phyloP scores from a whole-genome alignment of 2,888 invertebrate genomes.

The Steromphala cineraria region DNA sequence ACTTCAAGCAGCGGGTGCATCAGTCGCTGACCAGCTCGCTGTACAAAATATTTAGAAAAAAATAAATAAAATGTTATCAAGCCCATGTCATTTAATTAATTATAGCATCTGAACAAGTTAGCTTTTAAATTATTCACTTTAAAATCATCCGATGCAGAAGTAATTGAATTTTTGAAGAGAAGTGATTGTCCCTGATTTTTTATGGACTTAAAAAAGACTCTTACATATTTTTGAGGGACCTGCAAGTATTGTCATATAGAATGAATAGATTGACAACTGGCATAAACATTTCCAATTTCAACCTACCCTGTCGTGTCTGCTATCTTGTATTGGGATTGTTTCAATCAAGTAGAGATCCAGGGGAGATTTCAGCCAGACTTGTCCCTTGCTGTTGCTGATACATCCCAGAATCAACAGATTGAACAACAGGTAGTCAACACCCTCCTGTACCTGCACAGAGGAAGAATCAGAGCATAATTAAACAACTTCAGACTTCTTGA shows the following conservation, averaged over 20 bases:
- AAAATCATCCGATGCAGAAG: too few species aligned
- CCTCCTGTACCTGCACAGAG: constrained; percentile 65
- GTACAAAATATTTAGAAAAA: constrained; percentile 6
- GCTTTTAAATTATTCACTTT: background rate
- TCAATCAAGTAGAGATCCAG: constrained; percentile 66
- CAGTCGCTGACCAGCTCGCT: constrained; percentile 20
- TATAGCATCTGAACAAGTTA: background rate
- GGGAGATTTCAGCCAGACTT: constrained; percentile 60
- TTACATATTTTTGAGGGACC: too few species aligned
- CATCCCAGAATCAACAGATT: constrained; percentile 62
- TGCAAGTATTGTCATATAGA: too few species aligned
- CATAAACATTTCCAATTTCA: too few species aligned
- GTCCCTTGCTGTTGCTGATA: constrained; percentile 57
- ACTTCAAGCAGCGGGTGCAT: constrained; percentile 52
- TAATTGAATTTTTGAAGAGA: too few species aligned
- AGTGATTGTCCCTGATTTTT: too few species aligned
- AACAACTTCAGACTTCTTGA: too few species aligned
- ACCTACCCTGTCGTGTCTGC: constrained; percentile 22
- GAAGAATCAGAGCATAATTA: too few species aligned
- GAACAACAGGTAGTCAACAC: constrained; percentile 62
- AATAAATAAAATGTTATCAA: too few species aligned
- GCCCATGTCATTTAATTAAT: too few species aligned
- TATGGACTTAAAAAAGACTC: too few species aligned
- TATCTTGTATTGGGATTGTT: constrained; percentile 54
- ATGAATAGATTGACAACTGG: too few species aligned